phyloP scores from a whole-genome alignment of 2,113 vertebrate genomes.

The Dasyurus viverrinus region DNA sequence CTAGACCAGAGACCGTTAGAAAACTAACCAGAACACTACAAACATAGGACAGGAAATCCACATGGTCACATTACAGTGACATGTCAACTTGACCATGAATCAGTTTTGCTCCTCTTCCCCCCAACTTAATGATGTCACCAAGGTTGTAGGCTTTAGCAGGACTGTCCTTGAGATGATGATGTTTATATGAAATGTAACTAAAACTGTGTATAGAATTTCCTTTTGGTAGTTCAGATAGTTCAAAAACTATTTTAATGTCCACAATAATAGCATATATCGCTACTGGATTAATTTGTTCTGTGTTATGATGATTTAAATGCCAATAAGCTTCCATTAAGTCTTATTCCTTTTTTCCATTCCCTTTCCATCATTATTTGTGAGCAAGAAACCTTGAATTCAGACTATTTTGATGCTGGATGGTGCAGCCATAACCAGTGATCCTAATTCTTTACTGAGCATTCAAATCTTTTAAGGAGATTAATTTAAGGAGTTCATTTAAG shows the following conservation, averaged over 20 bases:
- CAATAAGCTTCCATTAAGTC: background rate
- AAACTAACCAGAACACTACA: too few species aligned
- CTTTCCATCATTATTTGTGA: background rate
- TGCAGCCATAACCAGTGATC: background rate
- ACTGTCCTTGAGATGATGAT: background rate
- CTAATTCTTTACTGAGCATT: background rate
- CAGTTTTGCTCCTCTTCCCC: background rate
- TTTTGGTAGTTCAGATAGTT: background rate
- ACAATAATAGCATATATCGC: background rate
- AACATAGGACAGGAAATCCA: background rate
- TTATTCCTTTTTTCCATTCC: too few species aligned
- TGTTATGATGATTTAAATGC: background rate
- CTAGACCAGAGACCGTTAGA: too few species aligned
- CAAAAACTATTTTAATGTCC: background rate
- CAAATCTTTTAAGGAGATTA: background rate
- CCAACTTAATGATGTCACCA: background rate
- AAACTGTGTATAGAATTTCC: background rate
- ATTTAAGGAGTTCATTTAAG: background rate
- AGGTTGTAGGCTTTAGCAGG: background rate
- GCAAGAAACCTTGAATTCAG: accelerated
- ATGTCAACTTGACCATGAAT: background rate
- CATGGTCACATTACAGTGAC: background rate
- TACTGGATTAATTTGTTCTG: background rate
- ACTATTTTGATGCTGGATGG: background rate
- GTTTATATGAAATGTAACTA: background rate